Evolutionary conservation across 2,797 vertebrate species (phyloP).

Genomic region (Pangasius djambal): DNA sequence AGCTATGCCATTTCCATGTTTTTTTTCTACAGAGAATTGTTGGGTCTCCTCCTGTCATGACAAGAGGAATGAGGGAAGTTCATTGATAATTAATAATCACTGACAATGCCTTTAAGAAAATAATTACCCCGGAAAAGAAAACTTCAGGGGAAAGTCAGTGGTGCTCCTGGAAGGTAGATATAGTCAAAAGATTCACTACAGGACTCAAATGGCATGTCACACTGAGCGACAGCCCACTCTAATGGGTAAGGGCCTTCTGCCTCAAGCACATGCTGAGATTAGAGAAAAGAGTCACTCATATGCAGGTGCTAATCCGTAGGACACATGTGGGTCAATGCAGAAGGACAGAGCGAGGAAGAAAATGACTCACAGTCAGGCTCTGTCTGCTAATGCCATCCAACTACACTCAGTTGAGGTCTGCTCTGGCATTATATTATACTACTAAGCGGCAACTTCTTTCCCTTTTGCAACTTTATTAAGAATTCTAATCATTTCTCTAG

Average conservation of each 20-base stretch:
- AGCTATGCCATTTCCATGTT: conserved; percentile 68
- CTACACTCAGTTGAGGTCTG: conserved; percentile 10
- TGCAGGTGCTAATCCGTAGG: conserved; percentile 57
- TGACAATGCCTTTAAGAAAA: conserved; percentile 58
- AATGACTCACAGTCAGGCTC: conserved; percentile 33
- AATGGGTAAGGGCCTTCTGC: conserved; percentile 56
- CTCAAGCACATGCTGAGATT: conserved; percentile 60
- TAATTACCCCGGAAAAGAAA: conserved; percentile 60
- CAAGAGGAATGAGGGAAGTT: conserved; percentile 59
- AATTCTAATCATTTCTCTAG: neutral
- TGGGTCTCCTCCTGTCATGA: conserved; percentile 60
- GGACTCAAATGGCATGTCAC: conserved; percentile 59
- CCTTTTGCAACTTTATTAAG: neutral
- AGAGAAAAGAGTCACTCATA: conserved; percentile 56
- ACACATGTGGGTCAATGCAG: conserved; percentile 57
- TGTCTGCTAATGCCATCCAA: conserved; percentile 39
- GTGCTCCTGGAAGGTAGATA: conserved; percentile 36
- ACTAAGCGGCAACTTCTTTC: neutral
- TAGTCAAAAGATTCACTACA: conserved; percentile 46
- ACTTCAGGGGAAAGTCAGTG: conserved; percentile 58
- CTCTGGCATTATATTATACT: conserved; percentile 2
- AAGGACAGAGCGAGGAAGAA: conserved; percentile 24
- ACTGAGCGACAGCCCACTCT: conserved; percentile 45
- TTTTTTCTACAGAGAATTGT: conserved; percentile 53
- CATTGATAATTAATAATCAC: conserved; percentile 60